Conservation (phyloP, 2,797 vertebrate genomes). For the Poecilia picta region DNA sequence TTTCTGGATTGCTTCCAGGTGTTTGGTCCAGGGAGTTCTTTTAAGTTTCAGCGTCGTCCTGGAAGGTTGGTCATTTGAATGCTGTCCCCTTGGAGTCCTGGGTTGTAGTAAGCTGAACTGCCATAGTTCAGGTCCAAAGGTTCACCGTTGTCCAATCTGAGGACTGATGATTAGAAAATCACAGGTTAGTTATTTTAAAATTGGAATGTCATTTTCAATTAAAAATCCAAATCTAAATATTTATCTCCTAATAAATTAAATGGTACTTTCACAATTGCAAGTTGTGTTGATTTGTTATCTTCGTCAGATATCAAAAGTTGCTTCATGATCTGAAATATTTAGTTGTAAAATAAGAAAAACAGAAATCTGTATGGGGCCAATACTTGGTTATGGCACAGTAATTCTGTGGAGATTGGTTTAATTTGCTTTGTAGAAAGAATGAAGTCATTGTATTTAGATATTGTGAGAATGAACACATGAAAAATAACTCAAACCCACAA, state of each 20-base stretch:
- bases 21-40: conserved; percentile 28
- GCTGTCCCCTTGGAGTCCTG: conserved; percentile 74
- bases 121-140: conserved; percentile 80
- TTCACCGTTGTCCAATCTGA: conserved; percentile 83
- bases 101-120: conserved; percentile 80
- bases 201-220: not conserved
- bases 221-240: not conserved
- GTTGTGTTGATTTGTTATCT: not conserved
- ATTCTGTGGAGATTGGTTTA: not conserved
- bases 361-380: not conserved
- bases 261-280: not conserved
- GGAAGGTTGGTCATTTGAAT: conserved; percentile 82
- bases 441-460: not conserved
- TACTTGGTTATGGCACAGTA: not conserved
- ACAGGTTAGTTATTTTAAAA: conserved; percentile 5
- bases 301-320: not conserved
- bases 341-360: not conserved
- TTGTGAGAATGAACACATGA: not conserved
- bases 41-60: conserved; percentile 39
- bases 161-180: conserved; percentile 75
- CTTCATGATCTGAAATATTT: not conserved
- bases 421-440: not conserved
- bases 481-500: not conserved
- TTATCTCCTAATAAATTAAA: not conserved
- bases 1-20: conserved; percentile 22